A percentile compares a stretch with the other conserved stretches of the same genome.
Evolutionary conservation across 2,888 invertebrate species (phyloP).

Genomic region (Macrostomum cliftonense): DNA sequence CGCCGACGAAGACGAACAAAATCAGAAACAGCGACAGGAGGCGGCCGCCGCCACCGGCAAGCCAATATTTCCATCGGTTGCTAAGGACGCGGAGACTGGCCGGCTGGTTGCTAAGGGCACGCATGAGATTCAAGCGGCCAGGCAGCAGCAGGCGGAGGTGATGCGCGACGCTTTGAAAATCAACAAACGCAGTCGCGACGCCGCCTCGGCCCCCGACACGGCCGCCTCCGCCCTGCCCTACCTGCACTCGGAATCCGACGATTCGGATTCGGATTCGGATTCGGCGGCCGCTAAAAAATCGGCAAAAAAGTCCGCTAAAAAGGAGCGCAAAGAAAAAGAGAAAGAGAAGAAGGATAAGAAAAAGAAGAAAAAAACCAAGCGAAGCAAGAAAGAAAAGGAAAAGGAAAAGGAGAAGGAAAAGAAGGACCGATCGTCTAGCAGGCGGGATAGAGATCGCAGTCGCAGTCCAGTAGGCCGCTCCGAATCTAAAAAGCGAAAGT

Average conservation of each 20-base stretch:
- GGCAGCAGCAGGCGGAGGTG: slow-evolving; percentile 78
- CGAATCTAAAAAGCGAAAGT: too few species aligned
- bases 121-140: slow-evolving; percentile 84
- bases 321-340: too few species aligned
- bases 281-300: too few species aligned
- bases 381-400: too few species aligned
- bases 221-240: background rate
- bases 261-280: too few species aligned
- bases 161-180: slow-evolving; percentile 84
- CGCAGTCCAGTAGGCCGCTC: too few species aligned
- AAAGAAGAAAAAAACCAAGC: background rate
- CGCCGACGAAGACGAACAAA: background rate
- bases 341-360: background rate
- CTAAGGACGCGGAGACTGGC: slow-evolving; percentile 40
- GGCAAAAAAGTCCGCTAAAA: too few species aligned
- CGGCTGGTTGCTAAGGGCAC: slow-evolving; percentile 56
- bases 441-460: too few species aligned
- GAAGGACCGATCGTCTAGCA: too few species aligned
- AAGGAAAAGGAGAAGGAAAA: too few species aligned
- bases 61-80: slow-evolving; percentile 1
- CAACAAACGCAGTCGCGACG: slow-evolving; percentile 2
- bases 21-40: background rate
- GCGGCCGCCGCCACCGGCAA: background rate
- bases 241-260: too few species aligned
- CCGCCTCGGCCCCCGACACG: too few species aligned